Conservation (phyloP, 1,140 invertebrate species). For the Drosophila equinoxialis region DNA sequence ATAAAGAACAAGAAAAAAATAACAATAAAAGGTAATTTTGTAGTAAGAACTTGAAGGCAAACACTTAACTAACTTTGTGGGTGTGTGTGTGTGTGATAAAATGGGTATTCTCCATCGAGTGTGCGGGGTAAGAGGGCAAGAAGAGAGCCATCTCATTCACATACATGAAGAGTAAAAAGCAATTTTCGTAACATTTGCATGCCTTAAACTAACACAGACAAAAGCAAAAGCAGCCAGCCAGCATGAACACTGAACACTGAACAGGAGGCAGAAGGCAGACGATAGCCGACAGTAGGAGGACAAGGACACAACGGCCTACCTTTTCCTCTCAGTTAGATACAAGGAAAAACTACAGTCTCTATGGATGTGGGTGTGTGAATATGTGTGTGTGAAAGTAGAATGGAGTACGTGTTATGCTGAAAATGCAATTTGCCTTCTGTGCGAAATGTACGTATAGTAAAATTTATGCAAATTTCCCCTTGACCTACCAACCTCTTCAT, state of each 20-base stretch:
- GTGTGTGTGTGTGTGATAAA: conserved; percentile 30
- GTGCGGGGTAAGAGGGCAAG: background rate
- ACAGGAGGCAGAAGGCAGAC: conserved; percentile 20
- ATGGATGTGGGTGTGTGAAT: background rate
- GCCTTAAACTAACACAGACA: conserved; percentile 71
- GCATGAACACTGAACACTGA: conserved; percentile 17
- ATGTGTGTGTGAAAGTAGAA: conserved; percentile 60
- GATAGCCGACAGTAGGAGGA: conserved; percentile 19
- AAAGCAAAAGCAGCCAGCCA: conserved; percentile 39
- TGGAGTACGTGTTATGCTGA: conserved; percentile 80
- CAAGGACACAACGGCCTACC: conserved; percentile 66
- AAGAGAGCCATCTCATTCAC: conserved; percentile 57
- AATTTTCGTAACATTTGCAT: conserved; percentile 81
- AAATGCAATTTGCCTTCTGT: conserved; percentile 80
- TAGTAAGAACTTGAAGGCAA: conserved; percentile 72
- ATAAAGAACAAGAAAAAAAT: conserved; percentile 31
- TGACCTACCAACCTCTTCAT: conserved; percentile 40
- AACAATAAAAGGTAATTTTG: conserved; percentile 77
- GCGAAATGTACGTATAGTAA: conserved; percentile 72
- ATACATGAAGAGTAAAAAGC: conserved; percentile 76
- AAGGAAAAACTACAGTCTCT: conserved; percentile 45
- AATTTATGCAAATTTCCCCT: conserved; percentile 79
- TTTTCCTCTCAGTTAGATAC: conserved; percentile 31
- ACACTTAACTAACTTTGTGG: conserved; percentile 71
- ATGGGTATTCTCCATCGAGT: conserved; percentile 25